phyloP scores from a whole-genome alignment of 53 echinoderm and acorn worm genomes.

The Zoroaster sp. region DNA sequence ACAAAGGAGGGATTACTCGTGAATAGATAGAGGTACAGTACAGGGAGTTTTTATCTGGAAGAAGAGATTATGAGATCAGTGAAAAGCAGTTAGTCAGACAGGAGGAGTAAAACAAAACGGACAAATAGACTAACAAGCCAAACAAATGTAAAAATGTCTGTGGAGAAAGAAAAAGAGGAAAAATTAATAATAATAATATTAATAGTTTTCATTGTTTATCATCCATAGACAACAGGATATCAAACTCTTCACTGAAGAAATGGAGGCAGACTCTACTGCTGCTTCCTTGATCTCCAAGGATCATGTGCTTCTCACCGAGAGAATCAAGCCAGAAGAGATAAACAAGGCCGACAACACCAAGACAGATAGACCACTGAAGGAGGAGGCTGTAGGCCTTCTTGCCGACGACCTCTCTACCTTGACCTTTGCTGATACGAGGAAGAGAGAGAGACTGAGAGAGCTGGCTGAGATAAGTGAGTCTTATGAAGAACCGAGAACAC shows the following conservation, averaged over 20 bases:
- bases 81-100: too few species aligned
- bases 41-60: too few species aligned
- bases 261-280: constrained; percentile 4
- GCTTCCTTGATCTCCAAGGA: constrained; percentile 39
- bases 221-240: constrained; percentile 44
- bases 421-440: constrained; percentile 44
- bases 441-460: constrained; percentile 22
- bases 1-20: too few species aligned
- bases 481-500: not conserved
- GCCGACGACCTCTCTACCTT: constrained; percentile 62
- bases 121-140: too few species aligned
- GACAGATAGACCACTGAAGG: not conserved
- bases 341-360: not conserved
- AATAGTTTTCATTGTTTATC: not conserved
- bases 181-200: too few species aligned
- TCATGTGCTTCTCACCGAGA: constrained; percentile 47
- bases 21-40: too few species aligned
- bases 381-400: constrained; percentile 36
- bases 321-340: constrained; percentile 10
- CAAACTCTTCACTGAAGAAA: constrained; percentile 56
- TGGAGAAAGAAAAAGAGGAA: too few species aligned
- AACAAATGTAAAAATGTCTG: too few species aligned
- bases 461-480: not conserved
- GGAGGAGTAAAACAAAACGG: too few species aligned
- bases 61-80: too few species aligned